Base-by-base conservation (phyloP, 2,113 vertebrate species). In the Sakesphorus luctuosus region DNA sequence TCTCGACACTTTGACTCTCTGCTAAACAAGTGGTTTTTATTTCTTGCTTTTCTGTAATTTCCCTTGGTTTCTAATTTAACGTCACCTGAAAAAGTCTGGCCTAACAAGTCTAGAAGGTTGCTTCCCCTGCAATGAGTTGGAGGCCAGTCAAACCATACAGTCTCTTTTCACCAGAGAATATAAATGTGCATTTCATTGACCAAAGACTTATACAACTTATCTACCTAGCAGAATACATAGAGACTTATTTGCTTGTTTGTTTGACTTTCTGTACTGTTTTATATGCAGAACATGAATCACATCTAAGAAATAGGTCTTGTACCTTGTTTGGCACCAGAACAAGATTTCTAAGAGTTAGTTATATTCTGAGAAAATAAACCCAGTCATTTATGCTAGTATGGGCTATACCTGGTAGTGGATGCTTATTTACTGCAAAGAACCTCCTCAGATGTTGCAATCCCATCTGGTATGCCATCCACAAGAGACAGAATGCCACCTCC, bases 101-200 rank as follows among this genome's bases (percentile, higher is more conserved):
- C 24, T 52, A 72, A 50, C 5, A 75, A 46, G 29, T 50, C 62
- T 68, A 52, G 35, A 75, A 90, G 14, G 40, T 13, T 68, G 12
- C 26, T 83, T 84, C 26, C 38, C 56, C 47, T 79, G 14, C 76
- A 65, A 67, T 29, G 58, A 88, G 56, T 44, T 68, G 44, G 26
- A 71, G 29, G 35, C 10, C 38, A 59, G 61, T 67, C 35, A 79
- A 75, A 79, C 29, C 11, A 21, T 12, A 49, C 10, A 18, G 43
- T 17, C 4, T 49, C 36, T 67, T 78, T 50, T 78, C 5, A 1
- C 23, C 55, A 43, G 28, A 77, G 33, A 47, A 49, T 14, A 72
- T 0, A 71, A 38, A 67, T 0, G 0, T 5, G 14, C 10, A 56
- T 66, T 84, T 84, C 12, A n/a, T 33, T 40, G 47, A 63, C 29